Evolutionary conservation across 2,888 invertebrate species (phyloP).

Genomic region (Blastobasis lacticolella): DNA sequence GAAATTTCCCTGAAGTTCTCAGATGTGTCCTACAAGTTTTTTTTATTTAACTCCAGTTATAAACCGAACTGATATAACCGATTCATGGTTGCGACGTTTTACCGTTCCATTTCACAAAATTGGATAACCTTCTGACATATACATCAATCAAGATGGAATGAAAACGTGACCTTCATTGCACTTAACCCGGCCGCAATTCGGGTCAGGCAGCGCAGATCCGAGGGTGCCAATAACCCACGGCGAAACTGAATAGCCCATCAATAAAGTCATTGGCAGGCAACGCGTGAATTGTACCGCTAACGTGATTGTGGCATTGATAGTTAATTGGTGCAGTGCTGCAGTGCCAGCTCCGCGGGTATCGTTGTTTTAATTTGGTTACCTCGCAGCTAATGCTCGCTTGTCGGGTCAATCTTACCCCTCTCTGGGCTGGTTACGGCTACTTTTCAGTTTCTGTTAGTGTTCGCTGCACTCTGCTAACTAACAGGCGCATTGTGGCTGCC

Average conservation of each 20-base stretch:
- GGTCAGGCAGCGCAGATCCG: conserved; percentile 13
- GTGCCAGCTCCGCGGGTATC: conserved; percentile 44
- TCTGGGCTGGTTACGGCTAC: conserved; percentile 31
- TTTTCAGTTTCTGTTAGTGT: conserved; percentile 21
- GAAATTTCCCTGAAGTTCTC: no score
- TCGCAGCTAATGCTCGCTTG: conserved; percentile 43
- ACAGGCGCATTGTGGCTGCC: no score
- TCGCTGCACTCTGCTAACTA: background rate
- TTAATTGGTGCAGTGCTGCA: conserved; percentile 55
- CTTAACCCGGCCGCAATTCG: background rate
- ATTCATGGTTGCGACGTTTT: no score
- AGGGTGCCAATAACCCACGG: conserved; percentile 28
- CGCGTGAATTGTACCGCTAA: conserved; percentile 51
- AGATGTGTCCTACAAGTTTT: no score
- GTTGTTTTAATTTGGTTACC: conserved; percentile 58
- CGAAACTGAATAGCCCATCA: conserved; percentile 43
- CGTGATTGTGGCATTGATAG: conserved; percentile 41
- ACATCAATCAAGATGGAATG: no score
- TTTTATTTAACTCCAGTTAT: no score
- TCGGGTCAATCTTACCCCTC: conserved; percentile 35
- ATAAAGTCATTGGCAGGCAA: conserved; percentile 55
- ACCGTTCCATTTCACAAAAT: no score
- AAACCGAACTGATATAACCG: no score
- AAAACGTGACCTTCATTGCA: no score
- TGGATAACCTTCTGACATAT: no score